Evolutionary conservation across 2,113 vertebrate genomes (phyloP).

Genomic region (Sander vitreus): DNA sequence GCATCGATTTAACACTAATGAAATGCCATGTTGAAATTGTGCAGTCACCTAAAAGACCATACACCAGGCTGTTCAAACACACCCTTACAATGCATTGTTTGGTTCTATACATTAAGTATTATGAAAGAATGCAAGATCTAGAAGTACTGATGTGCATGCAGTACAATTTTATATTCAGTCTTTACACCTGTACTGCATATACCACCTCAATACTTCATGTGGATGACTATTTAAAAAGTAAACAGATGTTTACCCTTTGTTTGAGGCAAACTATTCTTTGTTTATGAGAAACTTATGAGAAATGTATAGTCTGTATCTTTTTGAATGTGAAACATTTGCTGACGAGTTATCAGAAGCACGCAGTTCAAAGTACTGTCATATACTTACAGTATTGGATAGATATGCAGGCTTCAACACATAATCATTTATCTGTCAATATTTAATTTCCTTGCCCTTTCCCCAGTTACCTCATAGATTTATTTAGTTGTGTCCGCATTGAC

Average conservation of each 20-base stretch:
- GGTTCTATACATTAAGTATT: constrained; percentile 12
- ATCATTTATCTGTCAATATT: constrained; percentile 74
- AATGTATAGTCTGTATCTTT: constrained; percentile 67
- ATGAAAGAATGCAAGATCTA: not conserved
- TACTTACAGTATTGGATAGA: constrained; percentile 54
- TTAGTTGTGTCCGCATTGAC: constrained; percentile 60
- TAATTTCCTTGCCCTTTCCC: constrained; percentile 66
- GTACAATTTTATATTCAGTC: not conserved
- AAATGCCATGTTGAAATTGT: constrained; percentile 45
- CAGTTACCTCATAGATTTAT: constrained; percentile 51
- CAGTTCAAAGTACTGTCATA: constrained; percentile 77
- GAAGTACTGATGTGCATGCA: not conserved
- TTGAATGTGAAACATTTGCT: constrained; percentile 51
- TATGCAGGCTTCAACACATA: constrained; percentile 55
- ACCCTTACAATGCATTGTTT: constrained; percentile 7
- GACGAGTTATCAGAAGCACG: constrained; percentile 53
- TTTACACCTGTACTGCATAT: not conserved
- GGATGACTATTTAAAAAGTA: not conserved
- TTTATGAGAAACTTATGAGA: constrained; percentile 16
- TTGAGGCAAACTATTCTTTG: constrained; percentile 6
- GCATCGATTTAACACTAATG: constrained; percentile 41
- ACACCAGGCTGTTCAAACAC: constrained; percentile 17
- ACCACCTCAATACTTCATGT: not conserved
- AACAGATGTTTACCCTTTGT: not conserved
- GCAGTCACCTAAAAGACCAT: constrained; percentile 18